A percentile compares a stretch with the other conserved stretches of the same genome.
Conservation (phyloP, 30 jellyfish, hydroid and myxozoan species). For the Clytia hemisphaerica region DNA sequence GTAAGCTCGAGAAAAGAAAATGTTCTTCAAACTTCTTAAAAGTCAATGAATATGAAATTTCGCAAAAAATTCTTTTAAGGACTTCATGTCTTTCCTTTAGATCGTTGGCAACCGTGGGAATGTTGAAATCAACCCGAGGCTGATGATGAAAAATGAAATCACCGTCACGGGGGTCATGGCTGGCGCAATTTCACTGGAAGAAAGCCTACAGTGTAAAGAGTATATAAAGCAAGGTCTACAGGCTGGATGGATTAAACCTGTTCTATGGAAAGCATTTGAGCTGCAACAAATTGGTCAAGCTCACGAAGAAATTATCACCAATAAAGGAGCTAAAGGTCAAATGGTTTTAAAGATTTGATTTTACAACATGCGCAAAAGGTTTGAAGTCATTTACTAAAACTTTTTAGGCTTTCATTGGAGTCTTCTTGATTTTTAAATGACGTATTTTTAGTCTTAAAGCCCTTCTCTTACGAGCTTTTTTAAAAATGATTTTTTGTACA, state of each 20-base stretch:
- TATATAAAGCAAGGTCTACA: conserved; percentile 26
- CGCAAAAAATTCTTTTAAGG: not conserved
- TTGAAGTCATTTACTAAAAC: too few relatives aligned
- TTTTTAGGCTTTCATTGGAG: too few relatives aligned
- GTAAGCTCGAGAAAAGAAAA: too few relatives aligned
- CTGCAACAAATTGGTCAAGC: conserved; percentile 61
- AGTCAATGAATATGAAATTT: not conserved
- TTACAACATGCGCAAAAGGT: too few relatives aligned
- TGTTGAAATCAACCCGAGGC: conserved; percentile 38
- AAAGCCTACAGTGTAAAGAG: not conserved
- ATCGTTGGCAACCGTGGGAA: conserved; percentile 67
- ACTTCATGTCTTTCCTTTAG: conserved; percentile 3
- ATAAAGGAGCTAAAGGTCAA: conserved; percentile 67
- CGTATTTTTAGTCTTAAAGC: too few relatives aligned
- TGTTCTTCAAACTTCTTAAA: not conserved
- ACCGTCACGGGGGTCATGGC: conserved; percentile 47
- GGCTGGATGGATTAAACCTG: conserved; percentile 66
- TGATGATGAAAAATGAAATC: conserved; percentile 22
- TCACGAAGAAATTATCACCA: conserved; percentile 53
- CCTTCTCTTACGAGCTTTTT: too few relatives aligned
- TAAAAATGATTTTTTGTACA: too few relatives aligned
- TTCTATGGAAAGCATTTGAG: conserved; percentile 52
- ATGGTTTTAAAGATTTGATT: conserved; percentile 41
- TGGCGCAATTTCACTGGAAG: conserved; percentile 21
- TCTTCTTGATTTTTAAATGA: too few relatives aligned